Conservation (phyloP, 2,888 invertebrate genomes). For the Galerucella nymphaeae region DNA sequence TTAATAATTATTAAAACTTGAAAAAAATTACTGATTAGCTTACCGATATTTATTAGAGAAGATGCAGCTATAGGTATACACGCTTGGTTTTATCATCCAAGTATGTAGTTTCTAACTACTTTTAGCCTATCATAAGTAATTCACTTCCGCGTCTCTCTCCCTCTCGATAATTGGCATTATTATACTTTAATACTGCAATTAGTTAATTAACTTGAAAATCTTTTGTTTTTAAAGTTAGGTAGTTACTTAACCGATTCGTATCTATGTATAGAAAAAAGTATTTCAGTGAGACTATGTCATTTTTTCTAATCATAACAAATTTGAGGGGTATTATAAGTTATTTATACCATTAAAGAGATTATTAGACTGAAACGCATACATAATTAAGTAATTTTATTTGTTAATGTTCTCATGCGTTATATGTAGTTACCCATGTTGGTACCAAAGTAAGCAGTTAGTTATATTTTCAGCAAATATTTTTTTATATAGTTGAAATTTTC, state of each 20-base stretch:
- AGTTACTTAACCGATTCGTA: neutral
- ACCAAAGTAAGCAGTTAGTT: neutral
- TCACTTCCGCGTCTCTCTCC: too few species aligned
- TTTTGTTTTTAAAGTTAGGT: neutral
- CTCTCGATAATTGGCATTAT: neutral
- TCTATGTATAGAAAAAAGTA: neutral
- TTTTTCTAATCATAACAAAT: neutral
- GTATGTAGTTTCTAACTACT: too few species aligned
- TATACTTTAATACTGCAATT: neutral
- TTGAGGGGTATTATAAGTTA: neutral
- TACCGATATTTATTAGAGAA: too few species aligned
- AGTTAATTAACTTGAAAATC: neutral
- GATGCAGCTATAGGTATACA: too few species aligned
- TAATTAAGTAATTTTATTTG: neutral
- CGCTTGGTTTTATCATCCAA: too few species aligned
- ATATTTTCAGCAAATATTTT: too few species aligned
- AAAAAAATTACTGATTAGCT: too few species aligned
- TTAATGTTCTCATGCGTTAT: neutral
- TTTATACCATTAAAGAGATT: neutral
- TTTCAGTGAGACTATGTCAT: neutral
- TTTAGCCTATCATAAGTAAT: too few species aligned
- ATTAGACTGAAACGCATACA: neutral
- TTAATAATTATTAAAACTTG: too few species aligned
- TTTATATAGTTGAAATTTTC: too few species aligned
- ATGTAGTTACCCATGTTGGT: neutral